phyloP scores from a whole-genome alignment of 2,888 invertebrate species.

The Anticlea derivata region DNA sequence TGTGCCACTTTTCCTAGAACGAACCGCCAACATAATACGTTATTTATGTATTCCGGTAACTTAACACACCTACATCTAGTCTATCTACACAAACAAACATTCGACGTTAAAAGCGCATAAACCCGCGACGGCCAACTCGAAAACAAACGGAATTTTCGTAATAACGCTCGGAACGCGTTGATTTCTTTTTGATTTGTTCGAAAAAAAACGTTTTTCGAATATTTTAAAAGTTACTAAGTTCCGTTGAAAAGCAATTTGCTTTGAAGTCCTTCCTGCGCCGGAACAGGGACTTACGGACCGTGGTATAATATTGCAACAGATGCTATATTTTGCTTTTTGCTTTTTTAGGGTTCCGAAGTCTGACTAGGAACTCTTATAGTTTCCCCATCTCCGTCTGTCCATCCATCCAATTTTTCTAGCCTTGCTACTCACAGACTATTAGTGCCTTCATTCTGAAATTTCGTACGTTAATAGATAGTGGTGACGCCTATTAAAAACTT shows the following conservation, averaged over 20 bases:
- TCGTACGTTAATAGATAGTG: no score
- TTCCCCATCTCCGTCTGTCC: no score
- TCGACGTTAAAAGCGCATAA: conserved; percentile 23
- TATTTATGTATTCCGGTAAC: no score
- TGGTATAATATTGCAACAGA: conserved; percentile 19
- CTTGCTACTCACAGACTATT: no score
- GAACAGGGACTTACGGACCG: conserved; percentile 21
- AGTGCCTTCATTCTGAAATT: no score
- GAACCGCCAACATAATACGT: no score
- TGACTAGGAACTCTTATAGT: no score
- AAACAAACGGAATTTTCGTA: conserved; percentile 31
- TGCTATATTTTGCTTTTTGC: conserved; percentile 2
- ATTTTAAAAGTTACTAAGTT: conserved; percentile 53
- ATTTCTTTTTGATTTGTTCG: conserved; percentile 49
- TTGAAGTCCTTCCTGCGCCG: conserved; percentile 43
- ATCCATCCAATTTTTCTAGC: no score
- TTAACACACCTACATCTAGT: background rate
- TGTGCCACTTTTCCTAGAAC: background rate
- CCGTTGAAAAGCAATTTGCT: conserved; percentile 56
- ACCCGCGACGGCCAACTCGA: conserved; percentile 30
- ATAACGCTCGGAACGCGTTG: conserved; percentile 38
- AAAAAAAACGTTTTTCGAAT: conserved; percentile 48
- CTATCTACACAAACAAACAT: conserved; percentile 24
- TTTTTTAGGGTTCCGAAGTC: no score
- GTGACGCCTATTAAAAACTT: no score